phyloP scores from a whole-genome alignment of 2,113 vertebrate genomes.

The Bostrychus sinensis region DNA sequence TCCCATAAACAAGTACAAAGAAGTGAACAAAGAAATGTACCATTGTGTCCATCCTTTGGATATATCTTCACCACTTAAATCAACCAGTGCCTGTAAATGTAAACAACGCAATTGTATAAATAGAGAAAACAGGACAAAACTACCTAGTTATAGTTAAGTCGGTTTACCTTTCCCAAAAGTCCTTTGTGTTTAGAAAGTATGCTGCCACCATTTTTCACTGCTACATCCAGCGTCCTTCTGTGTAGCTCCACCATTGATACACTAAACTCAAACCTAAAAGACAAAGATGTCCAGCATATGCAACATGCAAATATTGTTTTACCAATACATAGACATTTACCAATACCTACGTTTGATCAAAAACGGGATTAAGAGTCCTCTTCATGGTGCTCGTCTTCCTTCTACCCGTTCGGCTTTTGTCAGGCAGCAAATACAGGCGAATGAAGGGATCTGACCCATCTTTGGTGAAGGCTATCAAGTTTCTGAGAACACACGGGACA shows the following conservation, averaged over 20 bases:
- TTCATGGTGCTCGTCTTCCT: conserved; percentile 92
- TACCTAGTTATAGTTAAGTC: background rate
- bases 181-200: conserved; percentile 97
- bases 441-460: conserved; percentile 93
- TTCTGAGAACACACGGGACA: conserved; percentile 76
- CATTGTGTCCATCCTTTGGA: conserved; percentile 93
- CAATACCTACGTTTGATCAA: conserved; percentile 90
- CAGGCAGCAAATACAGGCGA: conserved; percentile 93
- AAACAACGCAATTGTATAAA: background rate
- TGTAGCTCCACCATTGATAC: conserved; percentile 91
- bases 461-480: conserved; percentile 93
- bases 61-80: conserved; percentile 90
- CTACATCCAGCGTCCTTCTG: conserved; percentile 91
- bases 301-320: background rate
- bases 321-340: background rate
- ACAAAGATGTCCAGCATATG: background rate
- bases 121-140: too few species aligned
- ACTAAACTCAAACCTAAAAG: conserved; percentile 91
- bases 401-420: conserved; percentile 92
- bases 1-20: background rate
- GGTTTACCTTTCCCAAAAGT: conserved; percentile 90
- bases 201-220: conserved; percentile 95
- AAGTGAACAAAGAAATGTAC: conserved; percentile 68
- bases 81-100: conserved; percentile 83
- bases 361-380: conserved; percentile 92